Percentiles rank a stretch among this genome's conserved stretches.
These are phyloP conservation scores for Dendronephthya gigantea DNA, from an alignment of 64 coral and sea anemone species.

Conservation along the genomic window DNA sequence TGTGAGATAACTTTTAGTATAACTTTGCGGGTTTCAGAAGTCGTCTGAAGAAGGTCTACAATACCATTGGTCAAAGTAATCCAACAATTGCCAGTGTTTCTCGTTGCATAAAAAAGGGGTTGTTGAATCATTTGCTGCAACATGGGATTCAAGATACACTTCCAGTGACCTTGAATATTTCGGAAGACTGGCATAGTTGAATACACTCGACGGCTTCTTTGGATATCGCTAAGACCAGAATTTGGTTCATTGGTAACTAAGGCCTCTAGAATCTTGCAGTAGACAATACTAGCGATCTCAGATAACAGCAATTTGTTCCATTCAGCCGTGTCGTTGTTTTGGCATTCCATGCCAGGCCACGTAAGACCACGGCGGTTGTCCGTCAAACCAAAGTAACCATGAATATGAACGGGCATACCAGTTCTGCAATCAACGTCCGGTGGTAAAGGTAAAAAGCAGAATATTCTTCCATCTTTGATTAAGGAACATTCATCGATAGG, in stretches of 20 bases:
- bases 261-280: conserved; percentile 29
- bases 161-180: conserved; percentile 51
- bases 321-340: conserved; percentile 64
- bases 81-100: conserved; percentile 51
- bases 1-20: conserved; percentile 18
- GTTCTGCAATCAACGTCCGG: conserved; percentile 69
- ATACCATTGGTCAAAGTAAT: conserved; percentile 35
- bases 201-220: background rate
- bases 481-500: background rate
- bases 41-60: conserved; percentile 39
- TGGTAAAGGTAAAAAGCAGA: conserved; percentile 78
- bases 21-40: background rate
- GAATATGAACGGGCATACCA: conserved; percentile 73
- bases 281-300: conserved; percentile 25
- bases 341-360: conserved; percentile 70
- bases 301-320: conserved; percentile 65
- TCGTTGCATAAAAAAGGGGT: conserved; percentile 19
- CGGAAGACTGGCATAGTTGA: conserved; percentile 50
- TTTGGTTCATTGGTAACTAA: conserved; percentile 17
- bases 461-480: conserved; percentile 57
- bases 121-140: conserved; percentile 11
- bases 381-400: conserved; percentile 82
- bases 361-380: conserved; percentile 75
- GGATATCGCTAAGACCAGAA: conserved; percentile 6
- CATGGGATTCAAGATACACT: conserved; percentile 27